A percentile compares a stretch with the other conserved stretches of the same genome.
These are phyloP conservation scores for Clarias laeviceps DNA, from an alignment of 2,797 vertebrate genomes.

Conservation along the genomic window DNA sequence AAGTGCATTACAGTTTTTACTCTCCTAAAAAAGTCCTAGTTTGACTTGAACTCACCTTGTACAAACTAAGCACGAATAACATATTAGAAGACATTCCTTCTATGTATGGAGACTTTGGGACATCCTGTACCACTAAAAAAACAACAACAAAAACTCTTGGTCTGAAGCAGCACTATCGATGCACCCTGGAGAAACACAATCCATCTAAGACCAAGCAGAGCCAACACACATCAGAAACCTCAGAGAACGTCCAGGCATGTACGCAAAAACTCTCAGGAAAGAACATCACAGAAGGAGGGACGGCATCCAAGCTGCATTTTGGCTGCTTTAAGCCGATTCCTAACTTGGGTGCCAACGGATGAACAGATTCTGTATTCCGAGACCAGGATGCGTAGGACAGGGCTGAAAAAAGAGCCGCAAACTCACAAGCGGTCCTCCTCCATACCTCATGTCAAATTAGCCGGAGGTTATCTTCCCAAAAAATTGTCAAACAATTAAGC, in stretches of 20 bases:
- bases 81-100: no score
- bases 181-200: constrained; percentile 50
- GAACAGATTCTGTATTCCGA: constrained; percentile 4
- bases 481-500: constrained; percentile 26
- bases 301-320: constrained; percentile 21
- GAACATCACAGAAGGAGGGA: constrained; percentile 35
- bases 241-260: not conserved
- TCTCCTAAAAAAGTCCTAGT: no score
- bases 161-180: not conserved
- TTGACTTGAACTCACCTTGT: no score
- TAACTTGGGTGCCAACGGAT: constrained; percentile 4
- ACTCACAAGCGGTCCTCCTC: constrained; percentile 11
- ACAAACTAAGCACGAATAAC: no score
- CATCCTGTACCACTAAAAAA: no score
- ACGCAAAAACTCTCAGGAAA: constrained; percentile 21
- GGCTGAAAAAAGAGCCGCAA: constrained; percentile 19
- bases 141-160: not conserved
- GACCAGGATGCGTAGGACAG: constrained; percentile 1
- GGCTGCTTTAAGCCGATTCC: constrained; percentile 13
- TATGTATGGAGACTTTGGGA: no score
- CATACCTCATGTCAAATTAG: constrained; percentile 15
- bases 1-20: no score
- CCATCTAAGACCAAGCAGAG: constrained; percentile 66
- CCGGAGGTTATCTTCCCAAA: not conserved
- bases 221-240: constrained; percentile 66